phyloP scores from a whole-genome alignment of 2,888 invertebrate genomes.

The Tyria jacobaeae region DNA sequence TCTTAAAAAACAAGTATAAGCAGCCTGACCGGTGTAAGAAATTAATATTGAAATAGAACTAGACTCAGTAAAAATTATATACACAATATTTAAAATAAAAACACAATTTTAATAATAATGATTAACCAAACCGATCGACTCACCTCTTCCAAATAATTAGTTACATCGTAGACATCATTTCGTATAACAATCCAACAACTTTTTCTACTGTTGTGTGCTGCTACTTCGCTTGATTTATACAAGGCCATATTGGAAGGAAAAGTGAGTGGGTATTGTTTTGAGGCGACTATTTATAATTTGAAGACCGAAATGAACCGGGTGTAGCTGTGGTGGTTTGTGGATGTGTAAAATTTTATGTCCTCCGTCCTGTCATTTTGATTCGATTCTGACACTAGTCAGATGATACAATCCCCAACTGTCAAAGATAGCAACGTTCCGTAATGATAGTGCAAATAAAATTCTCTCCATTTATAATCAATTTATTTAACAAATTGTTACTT shows the following conservation, averaged over 20 bases:
- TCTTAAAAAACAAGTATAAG: not conserved
- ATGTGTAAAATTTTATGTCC: conserved; percentile 15
- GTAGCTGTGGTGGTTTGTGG: conserved; percentile 8
- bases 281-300: conserved; percentile 28
- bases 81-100: not conserved
- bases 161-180: conserved; percentile 93
- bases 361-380: conserved; percentile 7
- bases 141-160: conserved; percentile 92
- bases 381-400: conserved; percentile 6
- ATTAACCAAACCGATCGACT: conserved; percentile 32
- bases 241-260: conserved; percentile 69
- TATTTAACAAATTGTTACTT: not conserved
- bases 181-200: conserved; percentile 91
- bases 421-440: not conserved
- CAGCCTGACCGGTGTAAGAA: not conserved
- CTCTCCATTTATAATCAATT: not conserved
- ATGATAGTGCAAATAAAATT: not conserved
- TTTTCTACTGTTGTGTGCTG: conserved; percentile 83
- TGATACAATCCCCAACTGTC: not conserved
- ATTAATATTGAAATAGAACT: not conserved
- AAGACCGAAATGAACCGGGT: conserved; percentile 15
- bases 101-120: not conserved
- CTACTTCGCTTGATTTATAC: conserved; percentile 87
- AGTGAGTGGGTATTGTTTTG: conserved; percentile 4
- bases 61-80: not conserved